phyloP scores from a whole-genome alignment of 2,888 invertebrate species.

The Limnephilus lunatus region DNA sequence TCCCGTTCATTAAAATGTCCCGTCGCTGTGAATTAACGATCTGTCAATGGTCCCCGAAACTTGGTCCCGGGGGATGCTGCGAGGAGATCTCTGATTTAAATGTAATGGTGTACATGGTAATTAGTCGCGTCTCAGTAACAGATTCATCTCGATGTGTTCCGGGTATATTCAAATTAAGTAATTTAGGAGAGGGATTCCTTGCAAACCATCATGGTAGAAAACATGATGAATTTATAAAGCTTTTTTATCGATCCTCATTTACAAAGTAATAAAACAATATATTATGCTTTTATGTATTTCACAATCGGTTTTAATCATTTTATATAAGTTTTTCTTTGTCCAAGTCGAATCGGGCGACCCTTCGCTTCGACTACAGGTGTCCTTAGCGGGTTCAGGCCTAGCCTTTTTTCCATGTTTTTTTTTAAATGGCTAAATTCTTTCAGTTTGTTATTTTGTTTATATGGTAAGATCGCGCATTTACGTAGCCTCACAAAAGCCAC shows the following conservation, averaged over 20 bases:
- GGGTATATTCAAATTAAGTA: not conserved
- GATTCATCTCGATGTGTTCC: not conserved
- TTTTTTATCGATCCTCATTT: not conserved
- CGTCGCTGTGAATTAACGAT: conserved; percentile 53
- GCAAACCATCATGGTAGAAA: not conserved
- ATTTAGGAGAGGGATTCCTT: not conserved
- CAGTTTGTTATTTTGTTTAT: no score
- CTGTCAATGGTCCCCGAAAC: conserved; percentile 56
- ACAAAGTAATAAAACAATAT: no score
- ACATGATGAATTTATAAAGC: not conserved
- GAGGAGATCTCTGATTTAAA: conserved; percentile 7
- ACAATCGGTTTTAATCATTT: no score
- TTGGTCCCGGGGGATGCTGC: conserved; percentile 5
- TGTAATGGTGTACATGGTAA: conserved; percentile 5
- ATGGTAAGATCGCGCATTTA: no score
- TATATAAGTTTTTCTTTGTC: no score
- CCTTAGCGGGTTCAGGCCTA: no score
- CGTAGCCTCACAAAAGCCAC: no score
- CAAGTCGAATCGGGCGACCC: no score
- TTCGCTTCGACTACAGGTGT: no score
- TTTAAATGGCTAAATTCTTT: no score
- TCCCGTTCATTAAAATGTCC: conserved; percentile 59
- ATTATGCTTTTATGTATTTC: no score
- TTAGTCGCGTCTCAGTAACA: conserved; percentile 6
- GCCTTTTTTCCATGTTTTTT: no score